Base-by-base conservation (phyloP, 2,797 vertebrate species). In the Siniperca scherzeri region DNA sequence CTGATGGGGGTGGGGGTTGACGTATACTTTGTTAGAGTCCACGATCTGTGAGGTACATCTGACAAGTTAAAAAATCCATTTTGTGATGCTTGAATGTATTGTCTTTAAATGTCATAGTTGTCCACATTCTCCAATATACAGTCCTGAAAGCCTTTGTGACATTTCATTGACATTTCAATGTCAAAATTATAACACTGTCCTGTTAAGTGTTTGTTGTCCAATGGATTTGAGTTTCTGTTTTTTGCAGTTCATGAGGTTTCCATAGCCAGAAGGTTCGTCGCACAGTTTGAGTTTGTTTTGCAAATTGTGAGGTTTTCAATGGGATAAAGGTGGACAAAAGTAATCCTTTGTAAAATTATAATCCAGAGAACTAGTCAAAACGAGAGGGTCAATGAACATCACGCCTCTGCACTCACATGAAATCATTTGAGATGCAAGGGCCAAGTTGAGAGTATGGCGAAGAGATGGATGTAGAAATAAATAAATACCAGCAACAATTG, bases 21-120 rank as follows among this genome's bases (percentile, higher is more conserved):
- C 1, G 80, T 61, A 10, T 56, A 64, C 62, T 79, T 77, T 76
- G 77, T 79, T 78, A 64, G 13, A 70, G 89, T 92, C 88, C 82
- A 74, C 50, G 77, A 85, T 64, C 64, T 72, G 30, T 64, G 64
- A 65, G 13, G 68, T 25, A 70, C 33, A 77, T 74, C 78, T 77
- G 36, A 59, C 5, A 33, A 65, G 30, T 6, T 66, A 83, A 72
- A 46, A 61, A 72, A 78, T 66, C 74, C 78, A 69, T 48, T 74
- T 70, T 36, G 36, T 55, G 52, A 67, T 36, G 40, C 27, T 80
- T 69, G 65, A 56, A 33, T 67, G 19, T 17, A 76, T 3, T 30
- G 70, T 89, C 79, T 74, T 80, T 80, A 21, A 40, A 38, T 56
- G 50, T 70, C 11, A 59, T 17, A 74, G 25, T 25, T 71, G 74